A percentile compares a stretch with the other conserved stretches of the same genome.
Evolutionary conservation across 2,888 invertebrate species (phyloP).

Genomic region (Drosophila quasianomalipes): DNA sequence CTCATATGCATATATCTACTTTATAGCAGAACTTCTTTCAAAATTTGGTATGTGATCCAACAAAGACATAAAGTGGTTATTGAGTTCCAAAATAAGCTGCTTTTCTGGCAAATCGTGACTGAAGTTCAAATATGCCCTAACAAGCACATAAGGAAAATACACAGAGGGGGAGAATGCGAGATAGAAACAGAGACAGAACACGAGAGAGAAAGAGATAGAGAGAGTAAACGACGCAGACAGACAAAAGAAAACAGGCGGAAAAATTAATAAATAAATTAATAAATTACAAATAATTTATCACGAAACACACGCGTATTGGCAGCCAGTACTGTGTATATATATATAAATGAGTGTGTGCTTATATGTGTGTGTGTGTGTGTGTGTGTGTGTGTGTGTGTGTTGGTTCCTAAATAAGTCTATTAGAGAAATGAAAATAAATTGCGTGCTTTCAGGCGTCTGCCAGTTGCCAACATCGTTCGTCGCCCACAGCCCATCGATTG

Average conservation of each 20-base stretch:
- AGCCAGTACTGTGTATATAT: conserved; percentile 20
- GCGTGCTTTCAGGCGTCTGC: conserved; percentile 80
- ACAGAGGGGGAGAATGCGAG: background rate
- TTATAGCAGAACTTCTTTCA: background rate
- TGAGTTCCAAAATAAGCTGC: conserved; percentile 17
- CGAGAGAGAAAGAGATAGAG: background rate
- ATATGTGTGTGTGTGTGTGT: conserved; percentile 6
- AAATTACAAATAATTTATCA: conserved; percentile 82
- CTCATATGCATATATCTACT: too few species aligned
- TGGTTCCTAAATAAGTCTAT: conserved; percentile 80
- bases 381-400: conserved; percentile 13
- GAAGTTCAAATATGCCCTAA: conserved; percentile 26
- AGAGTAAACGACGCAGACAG: conserved; percentile 21
- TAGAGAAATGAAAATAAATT: conserved; percentile 82
- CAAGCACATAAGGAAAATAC: background rate
- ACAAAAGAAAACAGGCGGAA: conserved; percentile 47
- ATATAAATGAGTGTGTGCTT: background rate
- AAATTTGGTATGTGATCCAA: background rate
- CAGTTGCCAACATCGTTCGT: conserved; percentile 62
- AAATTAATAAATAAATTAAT: conserved; percentile 82
- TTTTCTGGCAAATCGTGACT: conserved; percentile 17
- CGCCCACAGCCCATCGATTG: conserved; percentile 66
- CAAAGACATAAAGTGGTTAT: conserved; percentile 9
- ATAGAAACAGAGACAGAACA: background rate
- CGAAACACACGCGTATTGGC: conserved; percentile 65